Conservation (phyloP, 2,113 vertebrate genomes). For the Mobula birostris region DNA sequence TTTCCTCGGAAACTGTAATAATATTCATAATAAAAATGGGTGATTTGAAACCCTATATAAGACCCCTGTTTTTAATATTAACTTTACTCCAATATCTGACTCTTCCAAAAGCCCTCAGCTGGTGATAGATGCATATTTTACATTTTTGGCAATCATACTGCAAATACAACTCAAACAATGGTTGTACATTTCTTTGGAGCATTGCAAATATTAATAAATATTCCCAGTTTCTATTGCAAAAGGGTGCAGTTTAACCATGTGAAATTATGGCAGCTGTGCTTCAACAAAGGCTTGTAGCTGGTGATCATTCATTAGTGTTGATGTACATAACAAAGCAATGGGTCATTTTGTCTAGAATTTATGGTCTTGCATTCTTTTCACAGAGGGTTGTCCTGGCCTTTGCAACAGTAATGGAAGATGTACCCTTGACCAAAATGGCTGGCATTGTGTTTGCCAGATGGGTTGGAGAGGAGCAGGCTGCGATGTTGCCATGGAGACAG, state of each 20-base stretch:
- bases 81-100: not conserved
- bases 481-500: constrained; percentile 92
- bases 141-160: not conserved
- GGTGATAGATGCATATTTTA: not conserved
- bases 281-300: constrained; percentile 77
- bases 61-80: not conserved
- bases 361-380: constrained; percentile 53
- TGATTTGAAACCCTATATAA: constrained; percentile 16
- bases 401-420: constrained; percentile 97
- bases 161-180: not conserved
- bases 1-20: not conserved
- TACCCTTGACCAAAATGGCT: constrained; percentile 91
- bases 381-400: constrained; percentile 94
- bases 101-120: not conserved
- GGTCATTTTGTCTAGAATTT: constrained; percentile 45
- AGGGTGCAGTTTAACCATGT: constrained; percentile 67
- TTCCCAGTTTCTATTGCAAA: not conserved
- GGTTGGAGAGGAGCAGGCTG: constrained; percentile 97
- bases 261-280: constrained; percentile 88
- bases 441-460: constrained; percentile 95
- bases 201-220: not conserved
- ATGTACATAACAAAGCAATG: constrained; percentile 38
- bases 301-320: constrained; percentile 62
- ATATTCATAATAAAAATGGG: not conserved
- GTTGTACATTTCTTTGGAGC: not conserved